Evolutionary conservation across 2,888 invertebrate species (phyloP).

Genomic region (Beris morrisii): DNA sequence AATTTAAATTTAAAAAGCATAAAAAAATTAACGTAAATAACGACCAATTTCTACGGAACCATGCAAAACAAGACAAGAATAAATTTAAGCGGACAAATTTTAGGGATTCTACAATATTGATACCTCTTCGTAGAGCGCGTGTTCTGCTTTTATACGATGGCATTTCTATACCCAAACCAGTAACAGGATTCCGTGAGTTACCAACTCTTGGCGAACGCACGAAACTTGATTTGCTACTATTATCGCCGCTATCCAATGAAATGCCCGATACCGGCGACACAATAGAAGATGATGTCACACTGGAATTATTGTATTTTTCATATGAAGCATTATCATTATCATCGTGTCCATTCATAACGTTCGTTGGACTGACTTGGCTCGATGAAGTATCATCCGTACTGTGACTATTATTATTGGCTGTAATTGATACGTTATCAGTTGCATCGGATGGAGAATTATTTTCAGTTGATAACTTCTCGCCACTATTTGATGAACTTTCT

Average conservation of each 20-base stretch:
- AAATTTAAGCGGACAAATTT: not conserved
- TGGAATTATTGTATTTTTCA: conserved; percentile 9
- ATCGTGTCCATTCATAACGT: conserved; percentile 13
- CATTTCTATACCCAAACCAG: conserved; percentile 45
- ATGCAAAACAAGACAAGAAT: not conserved
- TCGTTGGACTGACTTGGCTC: too few relatives aligned
- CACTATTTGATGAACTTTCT: not conserved
- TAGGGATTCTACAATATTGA: not conserved
- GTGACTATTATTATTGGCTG: conserved; percentile 26
- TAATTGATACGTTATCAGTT: conserved; percentile 32
- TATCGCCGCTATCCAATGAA: conserved; percentile 12
- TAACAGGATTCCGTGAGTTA: conserved; percentile 47
- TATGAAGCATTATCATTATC: not conserved
- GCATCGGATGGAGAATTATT: conserved; percentile 6
- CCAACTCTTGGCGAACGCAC: conserved; percentile 29
- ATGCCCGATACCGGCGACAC: conserved; percentile 21
- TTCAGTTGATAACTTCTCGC: conserved; percentile 1
- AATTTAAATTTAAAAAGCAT: not conserved
- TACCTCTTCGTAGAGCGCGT: conserved; percentile 43
- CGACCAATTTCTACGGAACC: conserved; percentile 8
- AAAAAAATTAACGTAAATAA: not conserved
- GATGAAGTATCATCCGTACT: conserved; percentile 2
- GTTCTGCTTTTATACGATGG: conserved; percentile 43
- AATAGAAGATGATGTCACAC: conserved; percentile 23
- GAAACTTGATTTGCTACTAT: conserved; percentile 19